Evolutionary conservation across 2,797 vertebrate genomes (phyloP), one percentile per base, ranked within the genome.

Genomic region (Spondyliosoma cantharus): DNA sequence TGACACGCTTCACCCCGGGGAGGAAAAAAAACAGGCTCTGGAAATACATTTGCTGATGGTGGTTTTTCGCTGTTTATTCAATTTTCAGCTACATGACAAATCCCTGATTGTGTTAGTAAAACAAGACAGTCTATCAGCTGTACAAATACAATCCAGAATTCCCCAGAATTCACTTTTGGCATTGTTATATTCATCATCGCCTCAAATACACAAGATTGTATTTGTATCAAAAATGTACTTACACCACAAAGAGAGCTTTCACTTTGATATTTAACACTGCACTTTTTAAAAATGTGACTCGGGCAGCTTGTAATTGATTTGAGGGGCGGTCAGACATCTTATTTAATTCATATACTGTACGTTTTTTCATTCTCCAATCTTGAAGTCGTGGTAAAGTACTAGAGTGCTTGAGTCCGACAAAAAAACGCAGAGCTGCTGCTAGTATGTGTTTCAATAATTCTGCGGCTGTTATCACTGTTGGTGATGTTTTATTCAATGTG

Each of bases 1-100:
- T 79, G 83, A 93, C 86, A 89, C 80, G 42, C 79, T 80, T 78
- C 81, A 82, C 86, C 84, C 86, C 59, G 17, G 90, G 87, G 91
- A 89, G 42, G 50, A 74, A 57, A 68, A 78, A 69, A 71, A 74
- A 81, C 83, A 60, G 48, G 50, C 84, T 70, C 60, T 80, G 69
- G 48, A 83, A 86, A 91, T 87, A 76, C 72, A 74, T 92, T 75
- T 80, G 64, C 67, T 82, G 25, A 59, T 75, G 17, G 64, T 82
- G 82, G 84, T 87, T 89, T 32, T 84, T 42, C 71, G 78, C 85
- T 79, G 68, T 65, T 87, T 81, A 86, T 90, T 89, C 80, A 46
- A 87, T 90, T 82, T 85, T 88, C 75, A 63, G 74, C 59, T 72
- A 74, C 74, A 83, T 81, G 72, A 84, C 74, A 86, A 80, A 85